Conservation (phyloP, 2,888 invertebrate genomes). For the Thymelicus lineola region DNA sequence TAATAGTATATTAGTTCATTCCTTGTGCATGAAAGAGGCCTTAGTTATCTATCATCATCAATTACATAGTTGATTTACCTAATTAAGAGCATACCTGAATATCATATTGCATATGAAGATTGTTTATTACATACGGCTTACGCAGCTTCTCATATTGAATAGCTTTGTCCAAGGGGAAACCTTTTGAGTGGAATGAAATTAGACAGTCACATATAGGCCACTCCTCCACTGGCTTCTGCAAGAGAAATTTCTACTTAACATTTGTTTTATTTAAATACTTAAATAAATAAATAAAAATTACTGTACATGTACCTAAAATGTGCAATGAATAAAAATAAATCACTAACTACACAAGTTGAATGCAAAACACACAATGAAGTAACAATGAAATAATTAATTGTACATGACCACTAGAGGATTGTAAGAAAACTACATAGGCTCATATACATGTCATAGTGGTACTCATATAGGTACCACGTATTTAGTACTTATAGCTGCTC, state of each 20-base stretch:
- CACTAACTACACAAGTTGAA: background rate
- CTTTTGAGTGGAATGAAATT: constrained; percentile 99
- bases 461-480: too few species aligned
- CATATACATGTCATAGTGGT: too few species aligned
- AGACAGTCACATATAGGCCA: constrained; percentile 99
- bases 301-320: background rate
- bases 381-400: background rate
- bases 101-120: constrained; percentile 99
- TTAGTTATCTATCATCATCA: background rate
- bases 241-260: constrained; percentile 38
- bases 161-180: constrained; percentile 99
- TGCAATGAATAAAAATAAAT: background rate
- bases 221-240: constrained; percentile 96
- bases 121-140: constrained; percentile 98
- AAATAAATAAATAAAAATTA: too few species aligned
- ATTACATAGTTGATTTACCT: background rate
- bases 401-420: background rate
- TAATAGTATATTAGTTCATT: too few species aligned
- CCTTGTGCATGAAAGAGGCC: too few species aligned
- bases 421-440: background rate
- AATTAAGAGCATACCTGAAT: constrained; percentile 89
- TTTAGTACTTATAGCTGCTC: background rate
- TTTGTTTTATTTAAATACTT: too few species aligned
- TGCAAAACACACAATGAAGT: constrained; percentile 17
- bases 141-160: constrained; percentile 97